phyloP scores from a whole-genome alignment of 2,113 vertebrate species.

The Panurus biarmicus region DNA sequence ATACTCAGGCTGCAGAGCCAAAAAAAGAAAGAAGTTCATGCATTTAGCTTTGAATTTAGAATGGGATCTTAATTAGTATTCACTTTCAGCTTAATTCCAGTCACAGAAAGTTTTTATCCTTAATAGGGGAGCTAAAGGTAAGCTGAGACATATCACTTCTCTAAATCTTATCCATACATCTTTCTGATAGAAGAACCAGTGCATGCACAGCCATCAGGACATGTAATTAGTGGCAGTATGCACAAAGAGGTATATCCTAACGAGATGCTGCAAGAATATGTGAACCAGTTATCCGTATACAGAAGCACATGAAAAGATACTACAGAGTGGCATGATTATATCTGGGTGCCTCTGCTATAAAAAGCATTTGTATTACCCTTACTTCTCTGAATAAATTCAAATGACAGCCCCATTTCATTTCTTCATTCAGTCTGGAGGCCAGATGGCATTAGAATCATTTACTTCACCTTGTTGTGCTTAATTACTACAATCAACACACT shows the following conservation, averaged over 20 bases:
- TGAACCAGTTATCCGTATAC: neutral
- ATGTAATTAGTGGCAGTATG: neutral
- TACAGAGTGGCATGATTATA: constrained; percentile 20
- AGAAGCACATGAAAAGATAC: constrained; percentile 12
- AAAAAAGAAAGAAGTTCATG: neutral
- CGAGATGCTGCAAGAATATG: neutral
- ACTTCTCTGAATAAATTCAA: constrained; percentile 89
- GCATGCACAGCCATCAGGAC: neutral
- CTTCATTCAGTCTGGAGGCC: constrained; percentile 88
- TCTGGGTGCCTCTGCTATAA: constrained; percentile 27
- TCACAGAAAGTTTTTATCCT: neutral
- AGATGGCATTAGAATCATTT: constrained; percentile 98
- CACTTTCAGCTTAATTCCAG: neutral
- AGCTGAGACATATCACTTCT: neutral
- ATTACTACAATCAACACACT: constrained; percentile 99
- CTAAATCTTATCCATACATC: neutral
- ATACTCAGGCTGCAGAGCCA: neutral
- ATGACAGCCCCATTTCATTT: constrained; percentile 89
- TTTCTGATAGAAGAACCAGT: neutral
- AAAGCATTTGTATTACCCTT: constrained; percentile 76
- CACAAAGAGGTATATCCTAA: neutral
- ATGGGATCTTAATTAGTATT: neutral
- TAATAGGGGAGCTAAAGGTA: neutral
- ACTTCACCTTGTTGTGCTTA: constrained; percentile 99
- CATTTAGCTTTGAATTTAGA: neutral